Evolutionary conservation across 1,140 invertebrate genomes (phyloP).

Genomic region (Anastrepha obliqua): DNA sequence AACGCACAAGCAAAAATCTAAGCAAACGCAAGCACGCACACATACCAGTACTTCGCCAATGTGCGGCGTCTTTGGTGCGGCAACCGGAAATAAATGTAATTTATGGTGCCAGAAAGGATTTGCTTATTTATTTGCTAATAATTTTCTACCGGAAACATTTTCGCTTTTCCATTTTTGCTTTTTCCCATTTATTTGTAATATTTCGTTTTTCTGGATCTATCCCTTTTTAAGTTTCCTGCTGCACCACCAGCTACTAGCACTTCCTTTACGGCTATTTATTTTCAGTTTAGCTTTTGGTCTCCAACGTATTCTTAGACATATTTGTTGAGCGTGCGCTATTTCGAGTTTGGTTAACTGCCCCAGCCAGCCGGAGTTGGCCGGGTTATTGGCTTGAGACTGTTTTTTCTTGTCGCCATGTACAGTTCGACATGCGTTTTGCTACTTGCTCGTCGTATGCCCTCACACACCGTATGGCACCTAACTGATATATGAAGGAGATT

Average conservation of each 20-base stretch:
- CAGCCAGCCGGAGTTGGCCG: background rate
- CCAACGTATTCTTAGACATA: slow-evolving; percentile 29
- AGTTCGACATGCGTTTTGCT: background rate
- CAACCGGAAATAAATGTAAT: slow-evolving; percentile 51
- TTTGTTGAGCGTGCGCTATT: background rate
- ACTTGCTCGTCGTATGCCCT: background rate
- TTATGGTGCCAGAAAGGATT: slow-evolving; percentile 54
- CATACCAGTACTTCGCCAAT: background rate
- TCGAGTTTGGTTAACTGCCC: background rate
- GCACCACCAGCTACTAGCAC: background rate
- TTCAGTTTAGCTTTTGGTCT: slow-evolving; percentile 41
- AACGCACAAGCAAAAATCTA: background rate
- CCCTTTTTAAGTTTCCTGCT: background rate
- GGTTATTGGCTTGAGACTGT: slow-evolving; percentile 11
- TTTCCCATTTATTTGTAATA: background rate
- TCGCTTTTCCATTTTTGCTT: slow-evolving; percentile 50
- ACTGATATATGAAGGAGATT: slow-evolving; percentile 18
- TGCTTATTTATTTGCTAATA: slow-evolving; percentile 56
- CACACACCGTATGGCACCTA: background rate
- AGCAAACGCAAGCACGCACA: background rate
- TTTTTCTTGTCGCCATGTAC: background rate
- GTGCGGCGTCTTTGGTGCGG: slow-evolving; percentile 40
- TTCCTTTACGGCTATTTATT: slow-evolving; percentile 35
- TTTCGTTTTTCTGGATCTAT: background rate
- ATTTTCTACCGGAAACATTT: slow-evolving; percentile 55